Evolutionary conservation across 2,113 vertebrate species (phyloP), one percentile per base, ranked within the genome.

Genomic region (Pogonocichla stellata): DNA sequence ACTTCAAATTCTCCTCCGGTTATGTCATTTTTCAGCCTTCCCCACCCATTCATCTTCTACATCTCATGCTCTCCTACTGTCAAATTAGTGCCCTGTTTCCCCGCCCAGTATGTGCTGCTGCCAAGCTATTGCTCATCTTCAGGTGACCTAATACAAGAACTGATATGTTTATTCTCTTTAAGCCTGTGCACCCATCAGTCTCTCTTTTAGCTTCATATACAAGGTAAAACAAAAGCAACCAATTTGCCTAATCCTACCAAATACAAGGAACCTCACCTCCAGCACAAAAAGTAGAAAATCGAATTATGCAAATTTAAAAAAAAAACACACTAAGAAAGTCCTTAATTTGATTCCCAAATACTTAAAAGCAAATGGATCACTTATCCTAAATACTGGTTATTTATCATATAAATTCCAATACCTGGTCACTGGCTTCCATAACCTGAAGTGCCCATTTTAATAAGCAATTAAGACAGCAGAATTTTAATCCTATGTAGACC

Each of bases 121-220:
- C 84, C 85, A 82, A 90, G 71, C 42, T 72, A 24, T 48, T 88
- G 67, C 85, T 96, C 85, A 90, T 86, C 85, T 90, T 66, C 81
- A 92, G 79, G 93, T 93, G 67, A 85, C n/a, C 57, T 69, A 85
- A 53, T 38, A 24, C 9, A 72, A 65, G 36, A 91, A 56, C 34
- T 7, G 19, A 73, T 87, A 40, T 5, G 23, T 88, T 91, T 69
- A 58, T 65, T 47, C 42, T 65, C 57, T 65, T 34, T 42, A 66
- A 79, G 61, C 36, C 33, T n/a, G 14, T 1, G 2, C 12, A 54
- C 5, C 10, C 16, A 6, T 8, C 0, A 0, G 34, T 70, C 80
- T 92, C 42, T 47, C 54, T 57, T 77, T 56, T 40, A 84, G 36
- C 38, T 71, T 45, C 4, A 1, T 28, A 53, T 11, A 50, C 11